phyloP scores from a whole-genome alignment of 2,888 invertebrate species.

The Drosophila paramelanica region DNA sequence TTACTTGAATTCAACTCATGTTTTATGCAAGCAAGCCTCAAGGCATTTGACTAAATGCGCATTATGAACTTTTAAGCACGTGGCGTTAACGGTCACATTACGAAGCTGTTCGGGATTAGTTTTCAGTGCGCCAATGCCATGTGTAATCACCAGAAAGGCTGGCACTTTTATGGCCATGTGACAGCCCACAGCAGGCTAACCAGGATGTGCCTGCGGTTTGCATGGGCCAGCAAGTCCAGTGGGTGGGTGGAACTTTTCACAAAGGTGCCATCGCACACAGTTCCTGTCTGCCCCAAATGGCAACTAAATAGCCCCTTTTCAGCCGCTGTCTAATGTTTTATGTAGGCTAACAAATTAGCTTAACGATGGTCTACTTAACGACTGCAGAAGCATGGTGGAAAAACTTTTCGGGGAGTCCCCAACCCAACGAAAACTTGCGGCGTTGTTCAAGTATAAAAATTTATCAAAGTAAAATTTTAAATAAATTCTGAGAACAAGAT shows the following conservation, averaged over 20 bases:
- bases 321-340: conserved; percentile 26
- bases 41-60: neutral
- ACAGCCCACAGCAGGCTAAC: conserved; percentile 11
- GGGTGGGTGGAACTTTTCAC: conserved; percentile 16
- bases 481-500: conserved; percentile 25
- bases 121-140: conserved; percentile 4
- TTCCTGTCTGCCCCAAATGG: conserved; percentile 13
- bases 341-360: conserved; percentile 50
- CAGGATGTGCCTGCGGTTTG: conserved; percentile 5
- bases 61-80: conserved; percentile 17
- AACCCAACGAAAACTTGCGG: neutral
- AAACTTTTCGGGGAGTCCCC: conserved; percentile 10
- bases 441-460: neutral
- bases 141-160: conserved; percentile 34
- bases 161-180: conserved; percentile 36
- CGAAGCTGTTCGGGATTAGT: conserved; percentile 21
- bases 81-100: conserved; percentile 21
- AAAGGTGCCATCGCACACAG: conserved; percentile 28
- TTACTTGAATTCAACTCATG: neutral
- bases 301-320: conserved; percentile 32
- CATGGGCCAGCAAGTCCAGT: neutral
- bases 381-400: conserved; percentile 25
- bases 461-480: conserved; percentile 21
- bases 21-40: conserved; percentile 5
- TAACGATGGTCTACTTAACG: conserved; percentile 56